Evolutionary conservation across 2,797 vertebrate species (phyloP), one percentile per base, ranked within the genome.

Genomic region (Brachyalestes nurse): DNA sequence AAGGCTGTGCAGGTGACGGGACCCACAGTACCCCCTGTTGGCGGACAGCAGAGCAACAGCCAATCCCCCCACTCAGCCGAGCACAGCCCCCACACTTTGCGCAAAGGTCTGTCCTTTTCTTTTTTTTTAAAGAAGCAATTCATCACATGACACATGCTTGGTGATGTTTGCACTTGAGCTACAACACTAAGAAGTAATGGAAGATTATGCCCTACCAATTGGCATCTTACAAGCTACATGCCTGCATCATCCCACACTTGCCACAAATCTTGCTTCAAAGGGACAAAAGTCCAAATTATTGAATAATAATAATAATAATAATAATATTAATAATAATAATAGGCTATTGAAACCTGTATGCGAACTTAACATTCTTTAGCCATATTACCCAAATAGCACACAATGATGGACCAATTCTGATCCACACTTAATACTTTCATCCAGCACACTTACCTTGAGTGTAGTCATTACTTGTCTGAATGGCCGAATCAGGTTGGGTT

Each of bases 61-160:
- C 94, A 91, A 89, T 94, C 88, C 57, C 95, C 93, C 71, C 95
- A 91, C 17, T 94, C 95, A 5, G 92, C 92, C 75, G 97, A 97
- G 88, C 97, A 97, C 93, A 98, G 97, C 88, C 97, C 97, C 14
- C 97, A 95, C 87, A 93, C 93, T 28, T 92, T 96, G 72, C 95
- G 95, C 89, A 97, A 97, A 97, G 97, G 97, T 98, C 81, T 83
- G 85, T 72, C 12, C 12, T 13, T 38, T 13, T 16, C 23, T 14
- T 42, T 51, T n/a, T 19, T n/a, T 17, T 84, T 64, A 17, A 40
- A 40, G 17, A 65, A 65, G 40, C 34, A 40, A 3, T 65, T 8
- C 17, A 65, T 19, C 62, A 40, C 23, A 61, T 5, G 2, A 61
- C 5, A 34, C 13, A 16, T 61, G 21, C 7, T 60, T 60, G 9